Base-by-base conservation (phyloP, 1,140 invertebrate species). In the Calycopis cecrops region DNA sequence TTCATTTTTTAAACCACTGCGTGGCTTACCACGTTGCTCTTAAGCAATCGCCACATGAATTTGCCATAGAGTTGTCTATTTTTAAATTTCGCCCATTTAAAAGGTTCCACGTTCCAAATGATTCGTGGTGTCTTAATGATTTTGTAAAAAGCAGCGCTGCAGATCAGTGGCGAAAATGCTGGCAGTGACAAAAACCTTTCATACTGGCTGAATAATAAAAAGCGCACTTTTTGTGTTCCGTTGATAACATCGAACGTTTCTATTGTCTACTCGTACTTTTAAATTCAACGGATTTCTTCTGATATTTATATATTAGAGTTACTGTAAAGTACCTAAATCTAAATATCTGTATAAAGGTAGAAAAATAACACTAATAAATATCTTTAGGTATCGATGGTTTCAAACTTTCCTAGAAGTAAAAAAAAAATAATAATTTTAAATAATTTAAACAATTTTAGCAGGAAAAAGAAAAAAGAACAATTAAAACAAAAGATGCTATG, bases 1-100 rank as follows among this genome's bases (percentile, higher is more conserved):
- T 44, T 14, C 14, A 16, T 44, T 44, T 37, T 44, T 28, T 3
- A 28, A 28, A 28, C 6, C 6, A 6, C 21, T 28, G 6, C 21
- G 21, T 28, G 21, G 21, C 6, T 3, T 28, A 28, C n/a, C n/a
- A 53, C 35, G 21, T 21, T n/a, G n/a, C n/a, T n/a, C n/a, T 62
- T 69, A 28, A 28, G 68, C 70, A 65, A 70, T 69, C 65, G 70
- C 71, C 69, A 78, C 71, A 68, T 83, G 71, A 71, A 78, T 70
- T 76, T 66, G 60, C 65, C 62, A 66, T 69, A 61, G 68, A 67
- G 57, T 62, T 63, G 58, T 75, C 55, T 74, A 57, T 73, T 64
- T 65, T 55, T 62, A 61, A 57, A 40, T 50, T 63, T 57, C 59
- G 52, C 35, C 47, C 48, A 40, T 38, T 55, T 48, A 56, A 63